These are phyloP conservation scores for Oryzias dopingdopingensis DNA, from an alignment of 2,797 vertebrate genomes.

Conservation along the genomic window DNA sequence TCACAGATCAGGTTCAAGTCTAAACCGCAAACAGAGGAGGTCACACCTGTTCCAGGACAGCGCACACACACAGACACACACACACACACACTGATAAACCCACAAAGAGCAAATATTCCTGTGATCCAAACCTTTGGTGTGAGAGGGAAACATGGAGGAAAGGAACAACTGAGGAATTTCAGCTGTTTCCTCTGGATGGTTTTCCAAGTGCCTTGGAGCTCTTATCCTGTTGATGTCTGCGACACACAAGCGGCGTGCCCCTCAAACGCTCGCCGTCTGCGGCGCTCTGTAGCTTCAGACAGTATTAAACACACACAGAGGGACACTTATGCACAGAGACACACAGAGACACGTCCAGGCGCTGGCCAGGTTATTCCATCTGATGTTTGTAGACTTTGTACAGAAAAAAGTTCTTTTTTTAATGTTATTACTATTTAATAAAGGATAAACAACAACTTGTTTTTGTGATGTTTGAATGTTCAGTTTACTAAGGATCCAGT, in stretches of 20 bases:
- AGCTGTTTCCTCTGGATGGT: constrained; percentile 72
- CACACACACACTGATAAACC: no score
- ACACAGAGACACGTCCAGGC: constrained; percentile 57
- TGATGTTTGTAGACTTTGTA: constrained; percentile 99
- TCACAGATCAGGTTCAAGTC: neutral
- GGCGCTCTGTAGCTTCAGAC: constrained; percentile 77
- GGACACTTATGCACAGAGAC: constrained; percentile 22
- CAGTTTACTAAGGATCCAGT: no score
- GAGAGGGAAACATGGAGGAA: constrained; percentile 23
- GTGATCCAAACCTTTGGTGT: constrained; percentile 3
- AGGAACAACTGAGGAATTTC: constrained; percentile 27
- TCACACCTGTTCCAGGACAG: no score
- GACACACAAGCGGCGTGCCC: neutral
- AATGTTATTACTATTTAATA: constrained; percentile 94
- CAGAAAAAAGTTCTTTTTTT: constrained; percentile 88
- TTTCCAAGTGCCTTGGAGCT: constrained; percentile 97
- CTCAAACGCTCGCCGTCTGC: constrained; percentile 16
- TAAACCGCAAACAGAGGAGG: no score
- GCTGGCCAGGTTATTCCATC: constrained; percentile 82
- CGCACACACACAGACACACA: no score
- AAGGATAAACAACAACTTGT: constrained; percentile 80
- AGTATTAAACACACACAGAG: constrained; percentile 65
- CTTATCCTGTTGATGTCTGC: constrained; percentile 38
- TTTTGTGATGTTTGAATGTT: neutral
- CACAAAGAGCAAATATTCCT: no score